Conservation (phyloP, 2,113 vertebrate species). For the Hippotragus niger region DNA sequence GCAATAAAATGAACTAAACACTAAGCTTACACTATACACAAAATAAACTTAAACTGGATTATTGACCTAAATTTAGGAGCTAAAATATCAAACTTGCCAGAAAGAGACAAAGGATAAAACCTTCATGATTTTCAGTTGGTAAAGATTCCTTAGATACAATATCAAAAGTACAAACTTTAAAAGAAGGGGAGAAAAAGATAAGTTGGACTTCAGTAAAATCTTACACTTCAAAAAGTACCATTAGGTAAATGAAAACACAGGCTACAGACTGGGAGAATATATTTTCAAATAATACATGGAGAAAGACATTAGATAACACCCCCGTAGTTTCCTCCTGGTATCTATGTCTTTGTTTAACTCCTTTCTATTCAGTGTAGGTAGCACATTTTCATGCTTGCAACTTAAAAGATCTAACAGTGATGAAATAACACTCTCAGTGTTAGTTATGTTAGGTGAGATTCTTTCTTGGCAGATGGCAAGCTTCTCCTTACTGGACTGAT, state of each 20-base stretch:
- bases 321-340: not conserved
- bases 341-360: not conserved
- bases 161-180: not conserved
- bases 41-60: not conserved
- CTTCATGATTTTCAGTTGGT: not conserved
- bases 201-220: not conserved
- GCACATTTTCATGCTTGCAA: not conserved
- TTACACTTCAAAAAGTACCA: not conserved
- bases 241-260: not conserved
- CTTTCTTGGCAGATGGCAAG: not conserved
- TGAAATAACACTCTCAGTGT: not conserved
- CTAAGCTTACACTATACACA: not conserved
- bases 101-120: not conserved
- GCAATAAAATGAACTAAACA: not conserved
- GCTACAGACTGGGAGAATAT: not conserved
- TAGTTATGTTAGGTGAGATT: not conserved
- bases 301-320: not conserved
- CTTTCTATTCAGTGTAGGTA: not conserved
- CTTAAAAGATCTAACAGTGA: not conserved
- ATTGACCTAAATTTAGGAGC: not conserved
- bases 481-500: not conserved
- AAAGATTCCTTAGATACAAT: not conserved
- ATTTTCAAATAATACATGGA: not conserved
- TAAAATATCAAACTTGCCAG: not conserved
- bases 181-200: not conserved